phyloP scores from a whole-genome alignment of 2,888 invertebrate species.

The Tinea semifulvella region DNA sequence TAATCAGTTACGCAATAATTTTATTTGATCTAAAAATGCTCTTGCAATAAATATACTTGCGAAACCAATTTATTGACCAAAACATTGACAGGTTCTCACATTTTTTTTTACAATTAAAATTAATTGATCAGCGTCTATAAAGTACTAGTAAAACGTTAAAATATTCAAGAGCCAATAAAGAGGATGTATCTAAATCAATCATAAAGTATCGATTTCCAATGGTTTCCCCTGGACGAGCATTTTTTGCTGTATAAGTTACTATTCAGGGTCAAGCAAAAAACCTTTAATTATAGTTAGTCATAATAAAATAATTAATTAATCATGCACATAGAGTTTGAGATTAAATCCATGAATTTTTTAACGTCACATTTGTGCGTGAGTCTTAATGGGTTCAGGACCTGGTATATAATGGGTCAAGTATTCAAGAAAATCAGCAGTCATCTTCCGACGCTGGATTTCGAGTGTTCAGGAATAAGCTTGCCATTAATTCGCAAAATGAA shows the following conservation, averaged over 20 bases:
- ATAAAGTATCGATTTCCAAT: background rate
- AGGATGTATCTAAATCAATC: constrained; percentile 1
- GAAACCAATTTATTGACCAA: background rate
- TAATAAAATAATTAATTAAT: constrained; percentile 9
- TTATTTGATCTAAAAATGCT: too few species aligned
- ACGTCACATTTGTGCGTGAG: constrained; percentile 8
- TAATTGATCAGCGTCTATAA: constrained; percentile 1
- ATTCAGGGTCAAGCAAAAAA: background rate
- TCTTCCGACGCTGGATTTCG: background rate
- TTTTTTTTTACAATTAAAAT: background rate
- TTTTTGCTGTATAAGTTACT: constrained; percentile 2
- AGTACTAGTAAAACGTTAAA: background rate
- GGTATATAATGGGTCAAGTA: background rate
- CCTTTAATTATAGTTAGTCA: constrained; percentile 1
- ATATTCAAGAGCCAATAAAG: background rate
- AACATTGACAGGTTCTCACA: background rate
- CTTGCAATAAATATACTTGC: background rate
- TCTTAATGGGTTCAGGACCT: background rate
- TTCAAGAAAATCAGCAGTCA: background rate
- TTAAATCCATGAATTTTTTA: background rate
- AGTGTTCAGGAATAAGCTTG: background rate
- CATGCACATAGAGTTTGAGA: background rate
- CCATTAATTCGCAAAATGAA: constrained; percentile 1
- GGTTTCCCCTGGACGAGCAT: background rate
- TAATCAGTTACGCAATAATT: too few species aligned